Evolutionary conservation across 2,113 vertebrate genomes (phyloP).

Genomic region (Dissostichus mawsoni): DNA sequence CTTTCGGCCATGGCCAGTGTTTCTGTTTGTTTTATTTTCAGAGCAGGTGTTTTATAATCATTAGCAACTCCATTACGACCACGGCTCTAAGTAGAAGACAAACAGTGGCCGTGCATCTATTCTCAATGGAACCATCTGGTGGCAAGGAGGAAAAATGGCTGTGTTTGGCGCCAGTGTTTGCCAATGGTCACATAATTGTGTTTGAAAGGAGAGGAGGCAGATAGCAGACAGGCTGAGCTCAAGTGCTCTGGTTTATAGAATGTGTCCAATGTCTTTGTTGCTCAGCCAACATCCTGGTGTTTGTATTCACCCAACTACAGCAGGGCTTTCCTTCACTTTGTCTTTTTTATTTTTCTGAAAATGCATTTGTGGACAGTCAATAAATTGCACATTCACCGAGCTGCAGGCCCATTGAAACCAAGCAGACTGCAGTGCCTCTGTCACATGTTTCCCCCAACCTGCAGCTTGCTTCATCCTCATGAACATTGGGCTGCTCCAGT

Average conservation of each 20-base stretch:
- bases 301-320: slow-evolving; percentile 77
- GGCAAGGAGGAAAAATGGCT: slow-evolving; percentile 79
- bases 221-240: slow-evolving; percentile 62
- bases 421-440: not conserved
- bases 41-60: slow-evolving; percentile 87
- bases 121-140: slow-evolving; percentile 86
- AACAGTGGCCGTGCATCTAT: slow-evolving; percentile 76
- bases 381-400: slow-evolving; percentile 47
- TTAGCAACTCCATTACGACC: slow-evolving; percentile 81
- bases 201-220: slow-evolving; percentile 73
- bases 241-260: slow-evolving; percentile 73
- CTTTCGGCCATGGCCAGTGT: slow-evolving; percentile 68
- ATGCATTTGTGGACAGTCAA: slow-evolving; percentile 53
- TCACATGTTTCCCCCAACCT: slow-evolving; percentile 8
- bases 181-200: slow-evolving; percentile 78
- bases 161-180: slow-evolving; percentile 78
- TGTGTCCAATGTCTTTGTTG: slow-evolving; percentile 67
- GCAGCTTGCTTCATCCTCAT: not conserved
- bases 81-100: slow-evolving; percentile 81
- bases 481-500: not conserved
- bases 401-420: not conserved
- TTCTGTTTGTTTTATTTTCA: slow-evolving; percentile 86
- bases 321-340: slow-evolving; percentile 57
- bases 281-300: slow-evolving; percentile 62
- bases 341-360: slow-evolving; percentile 52